Base-by-base conservation (phyloP, 92 coral and sea anemone genomes). In the Meandrina meandrites region DNA sequence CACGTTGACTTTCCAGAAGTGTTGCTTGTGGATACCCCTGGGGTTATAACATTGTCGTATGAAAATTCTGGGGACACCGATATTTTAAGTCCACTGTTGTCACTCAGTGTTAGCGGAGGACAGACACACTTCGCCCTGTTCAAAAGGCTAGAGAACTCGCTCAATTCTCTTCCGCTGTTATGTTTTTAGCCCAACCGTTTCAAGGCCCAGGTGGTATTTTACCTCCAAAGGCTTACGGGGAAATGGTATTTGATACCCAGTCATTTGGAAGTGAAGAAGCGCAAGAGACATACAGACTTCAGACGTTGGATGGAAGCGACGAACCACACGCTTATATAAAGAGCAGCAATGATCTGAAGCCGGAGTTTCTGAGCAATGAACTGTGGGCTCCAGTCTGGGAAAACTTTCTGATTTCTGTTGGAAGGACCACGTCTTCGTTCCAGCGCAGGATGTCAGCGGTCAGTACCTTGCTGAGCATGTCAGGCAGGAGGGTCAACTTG, bases 381-480 rank as follows among this genome's bases (percentile, higher is more conserved):
- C 85, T 88, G 64, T 94, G 97, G 97, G 80, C 91, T 24, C 95
- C 95, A 28, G 90, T 94, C 19, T 94, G 97, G 97, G 34, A 82
- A 27, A 94, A 94, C 83, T 94, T 94, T 48, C 67, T 94, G 79
- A 5, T 42, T 53, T 90, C 92, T 8, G 95, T 92, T 76, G 97
- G 97, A 40, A 79, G 60, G 88, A 85, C 97, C 8, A 91, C 76
- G 58, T 67, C 76, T 75, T 90, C 97, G 18, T 88, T 94, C 30
- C 88, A 90, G 47, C 66, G 62, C 50, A 86, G 95, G 53, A 81
- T 94, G 32, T 84, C 91, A 37, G 84, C 92, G 53, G 89, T 86
- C 45, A 91, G 93, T 53, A 94, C 93, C 60, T 87, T 76, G 48
- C 80, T 94, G 58, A 92, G 95, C 80, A 53, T 70, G 72, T 54